Evolutionary conservation across 2,113 vertebrate species (phyloP).

Genomic region (Muntiacus muntjak): DNA sequence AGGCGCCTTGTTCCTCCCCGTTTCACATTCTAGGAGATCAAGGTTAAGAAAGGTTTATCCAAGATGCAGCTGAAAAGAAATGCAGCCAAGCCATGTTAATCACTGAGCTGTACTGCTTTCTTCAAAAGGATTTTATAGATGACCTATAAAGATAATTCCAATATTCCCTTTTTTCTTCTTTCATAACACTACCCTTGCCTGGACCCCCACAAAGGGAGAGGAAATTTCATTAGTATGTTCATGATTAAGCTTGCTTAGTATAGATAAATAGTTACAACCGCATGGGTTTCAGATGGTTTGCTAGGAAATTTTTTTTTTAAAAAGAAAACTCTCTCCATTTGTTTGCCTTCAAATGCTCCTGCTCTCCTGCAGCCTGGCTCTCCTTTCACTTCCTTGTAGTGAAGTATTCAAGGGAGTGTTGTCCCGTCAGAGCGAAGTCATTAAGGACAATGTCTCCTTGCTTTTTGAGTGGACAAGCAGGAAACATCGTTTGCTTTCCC

Average conservation of each 20-base stretch:
- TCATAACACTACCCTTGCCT: not conserved
- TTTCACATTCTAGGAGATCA: not conserved
- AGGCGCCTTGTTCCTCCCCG: not conserved
- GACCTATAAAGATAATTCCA: not conserved
- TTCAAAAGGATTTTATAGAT: not conserved
- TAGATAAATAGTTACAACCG: constrained; percentile 1
- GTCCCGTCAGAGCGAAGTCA: not conserved
- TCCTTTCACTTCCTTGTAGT: accelerated
- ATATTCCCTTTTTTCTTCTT: not conserved
- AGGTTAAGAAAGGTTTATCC: not conserved
- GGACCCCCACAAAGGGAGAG: not conserved
- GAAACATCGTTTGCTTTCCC: constrained; percentile 13
- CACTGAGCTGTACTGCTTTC: not conserved
- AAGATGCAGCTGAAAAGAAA: not conserved
- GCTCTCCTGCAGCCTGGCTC: accelerated
- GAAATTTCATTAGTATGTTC: not conserved
- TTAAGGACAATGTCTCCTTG: not conserved
- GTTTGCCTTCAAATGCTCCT: not conserved
- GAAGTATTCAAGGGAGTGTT: not conserved
- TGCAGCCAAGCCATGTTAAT: not conserved
- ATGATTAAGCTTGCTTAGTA: not conserved
- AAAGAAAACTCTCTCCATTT: not conserved
- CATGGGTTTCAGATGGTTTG: not conserved
- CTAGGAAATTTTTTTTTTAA: not conserved
- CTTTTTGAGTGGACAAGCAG: not conserved